phyloP scores from a whole-genome alignment of 1,140 invertebrate species.

The Cydia splendana region DNA sequence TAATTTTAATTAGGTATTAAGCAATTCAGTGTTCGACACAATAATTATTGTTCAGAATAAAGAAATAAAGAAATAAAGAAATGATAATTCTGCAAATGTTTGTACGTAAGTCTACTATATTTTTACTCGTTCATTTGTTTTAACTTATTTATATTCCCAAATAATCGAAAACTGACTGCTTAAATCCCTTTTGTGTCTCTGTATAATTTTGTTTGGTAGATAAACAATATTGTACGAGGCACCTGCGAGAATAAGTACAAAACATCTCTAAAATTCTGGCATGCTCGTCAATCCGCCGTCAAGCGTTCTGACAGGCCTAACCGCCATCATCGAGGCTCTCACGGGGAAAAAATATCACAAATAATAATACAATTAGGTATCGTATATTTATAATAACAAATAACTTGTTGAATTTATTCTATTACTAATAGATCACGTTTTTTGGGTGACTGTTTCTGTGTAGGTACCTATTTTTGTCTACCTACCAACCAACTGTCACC shows the following conservation, averaged over 20 bases:
- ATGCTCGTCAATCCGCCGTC: conserved; percentile 75
- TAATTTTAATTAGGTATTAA: too few species aligned
- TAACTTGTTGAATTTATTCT: background rate
- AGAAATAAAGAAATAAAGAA: too few species aligned
- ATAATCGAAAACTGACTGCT: background rate
- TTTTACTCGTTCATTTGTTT: background rate
- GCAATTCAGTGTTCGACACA: too few species aligned
- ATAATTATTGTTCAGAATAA: too few species aligned
- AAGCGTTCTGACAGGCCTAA: conserved; percentile 74
- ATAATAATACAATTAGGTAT: conserved; percentile 34
- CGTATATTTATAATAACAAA: conserved; percentile 2
- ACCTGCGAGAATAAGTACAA: conserved; percentile 70
- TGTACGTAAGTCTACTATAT: background rate
- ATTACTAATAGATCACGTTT: background rate
- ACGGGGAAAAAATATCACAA: conserved; percentile 61
- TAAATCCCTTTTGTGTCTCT: background rate
- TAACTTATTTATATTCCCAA: background rate
- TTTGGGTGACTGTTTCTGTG: background rate
- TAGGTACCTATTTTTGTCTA: background rate
- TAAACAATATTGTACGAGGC: conserved; percentile 60
- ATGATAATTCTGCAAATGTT: background rate
- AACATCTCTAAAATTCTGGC: conserved; percentile 53
- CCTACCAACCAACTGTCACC: background rate
- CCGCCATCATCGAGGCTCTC: conserved; percentile 67
- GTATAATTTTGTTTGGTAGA: conserved; percentile 43